Percentiles rank a stretch among this genome's conserved stretches.
These are phyloP conservation scores for Lepilemur septentrionalis DNA, from an alignment of 2,797 vertebrate genomes.

Conservation along the genomic window DNA sequence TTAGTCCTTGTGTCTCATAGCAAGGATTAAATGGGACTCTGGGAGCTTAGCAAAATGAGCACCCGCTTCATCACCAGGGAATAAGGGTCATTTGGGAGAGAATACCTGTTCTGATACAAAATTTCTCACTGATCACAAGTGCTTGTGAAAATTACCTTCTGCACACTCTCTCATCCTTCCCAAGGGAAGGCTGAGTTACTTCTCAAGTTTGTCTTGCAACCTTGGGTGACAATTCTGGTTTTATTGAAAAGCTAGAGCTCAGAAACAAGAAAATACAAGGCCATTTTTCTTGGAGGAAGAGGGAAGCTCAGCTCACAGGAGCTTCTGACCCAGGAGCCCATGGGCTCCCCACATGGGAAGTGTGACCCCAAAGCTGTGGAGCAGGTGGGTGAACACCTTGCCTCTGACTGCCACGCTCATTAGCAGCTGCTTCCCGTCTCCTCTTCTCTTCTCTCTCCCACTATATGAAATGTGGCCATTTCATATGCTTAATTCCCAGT, in stretches of 20 bases:
- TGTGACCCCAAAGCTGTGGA: not conserved
- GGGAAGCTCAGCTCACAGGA: not conserved
- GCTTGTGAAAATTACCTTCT: not conserved
- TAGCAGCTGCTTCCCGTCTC: not conserved
- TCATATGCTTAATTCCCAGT: not conserved
- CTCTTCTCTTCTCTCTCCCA: not conserved
- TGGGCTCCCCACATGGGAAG: not conserved
- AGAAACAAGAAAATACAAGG: not conserved
- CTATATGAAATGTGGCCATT: not conserved
- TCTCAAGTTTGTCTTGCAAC: not conserved
- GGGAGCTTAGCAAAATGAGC: not conserved
- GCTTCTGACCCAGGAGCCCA: not conserved
- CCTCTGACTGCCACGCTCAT: not conserved
- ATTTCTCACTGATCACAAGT: not conserved
- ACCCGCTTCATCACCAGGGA: not conserved
- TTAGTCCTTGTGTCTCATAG: not conserved
- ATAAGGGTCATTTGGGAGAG: not conserved
- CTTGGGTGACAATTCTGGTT: conserved; percentile 7
- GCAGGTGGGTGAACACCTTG: not conserved
- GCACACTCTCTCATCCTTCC: not conserved
- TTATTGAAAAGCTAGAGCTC: not conserved
- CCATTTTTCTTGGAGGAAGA: not conserved
- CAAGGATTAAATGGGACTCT: not conserved
- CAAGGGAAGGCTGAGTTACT: not conserved
- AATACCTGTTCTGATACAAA: not conserved